phyloP scores from a whole-genome alignment of 2,797 vertebrate species.

The Hippoglossus hippoglossus region DNA sequence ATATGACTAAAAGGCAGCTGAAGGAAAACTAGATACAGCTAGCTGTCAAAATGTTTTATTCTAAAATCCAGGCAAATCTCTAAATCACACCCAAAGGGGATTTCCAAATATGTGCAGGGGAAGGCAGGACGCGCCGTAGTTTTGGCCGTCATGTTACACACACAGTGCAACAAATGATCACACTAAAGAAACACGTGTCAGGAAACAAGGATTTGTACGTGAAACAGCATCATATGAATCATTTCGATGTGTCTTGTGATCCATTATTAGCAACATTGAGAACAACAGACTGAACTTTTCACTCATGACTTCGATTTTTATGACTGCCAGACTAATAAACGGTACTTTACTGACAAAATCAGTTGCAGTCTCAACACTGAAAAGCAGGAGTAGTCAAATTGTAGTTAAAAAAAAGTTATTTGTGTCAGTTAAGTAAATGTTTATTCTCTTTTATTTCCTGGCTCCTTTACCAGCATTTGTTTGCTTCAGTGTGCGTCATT shows the following conservation, averaged over 20 bases:
- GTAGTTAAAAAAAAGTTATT: neutral
- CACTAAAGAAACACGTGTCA: slow-evolving; percentile 1
- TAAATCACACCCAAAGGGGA: slow-evolving; percentile 17
- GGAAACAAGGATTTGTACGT: neutral
- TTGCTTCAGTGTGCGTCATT: slow-evolving; percentile 1
- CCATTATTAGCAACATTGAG: neutral
- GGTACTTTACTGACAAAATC: neutral
- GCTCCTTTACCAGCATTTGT: slow-evolving; percentile 19
- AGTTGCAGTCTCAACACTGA: neutral
- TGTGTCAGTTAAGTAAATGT: slow-evolving; percentile 1
- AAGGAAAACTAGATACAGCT: slow-evolving; percentile 19
- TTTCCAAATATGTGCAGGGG: slow-evolving; percentile 38
- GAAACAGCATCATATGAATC: neutral
- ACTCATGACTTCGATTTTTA: slow-evolving; percentile 2
- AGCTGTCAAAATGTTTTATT: slow-evolving; percentile 5
- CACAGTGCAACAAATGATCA: slow-evolving; percentile 5
- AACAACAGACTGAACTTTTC: neutral
- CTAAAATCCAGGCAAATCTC: slow-evolving; percentile 9
- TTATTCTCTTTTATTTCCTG: slow-evolving; percentile 15
- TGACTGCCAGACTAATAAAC: neutral
- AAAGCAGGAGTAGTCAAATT: neutral
- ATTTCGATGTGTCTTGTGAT: neutral
- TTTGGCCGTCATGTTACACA: slow-evolving; percentile 13
- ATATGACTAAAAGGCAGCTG: slow-evolving; percentile 4
- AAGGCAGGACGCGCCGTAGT: slow-evolving; percentile 26